Conservation (phyloP, 2,797 vertebrate species). For the Xiphophorus birchmanni region DNA sequence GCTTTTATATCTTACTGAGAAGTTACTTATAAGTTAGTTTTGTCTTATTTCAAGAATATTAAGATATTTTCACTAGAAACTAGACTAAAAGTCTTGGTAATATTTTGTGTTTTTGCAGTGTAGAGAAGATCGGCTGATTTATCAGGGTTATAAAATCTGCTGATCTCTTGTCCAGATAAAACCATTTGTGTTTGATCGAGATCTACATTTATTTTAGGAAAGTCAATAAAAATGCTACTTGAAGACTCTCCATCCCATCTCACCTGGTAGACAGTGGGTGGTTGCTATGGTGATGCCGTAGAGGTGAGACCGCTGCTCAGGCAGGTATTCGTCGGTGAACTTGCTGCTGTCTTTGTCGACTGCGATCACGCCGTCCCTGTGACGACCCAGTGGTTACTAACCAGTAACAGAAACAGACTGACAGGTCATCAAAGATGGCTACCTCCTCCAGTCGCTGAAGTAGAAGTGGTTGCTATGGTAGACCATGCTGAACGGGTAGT, state of each 20-base stretch:
- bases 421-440: neutral
- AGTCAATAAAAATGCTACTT: neutral
- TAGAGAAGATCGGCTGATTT: too few species aligned
- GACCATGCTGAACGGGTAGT: conserved; percentile 94
- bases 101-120: too few species aligned
- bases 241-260: conserved; percentile 6
- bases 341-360: conserved; percentile 85
- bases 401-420: neutral
- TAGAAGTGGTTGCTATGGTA: conserved; percentile 92
- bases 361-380: conserved; percentile 92
- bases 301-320: conserved; percentile 94
- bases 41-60: too few species aligned
- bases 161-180: neutral
- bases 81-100: too few species aligned
- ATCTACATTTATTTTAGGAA: neutral
- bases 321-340: conserved; percentile 91
- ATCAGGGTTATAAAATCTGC: neutral
- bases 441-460: conserved; percentile 98
- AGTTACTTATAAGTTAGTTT: too few species aligned
- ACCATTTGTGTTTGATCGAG: neutral
- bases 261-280: conserved; percentile 91
- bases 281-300: conserved; percentile 94
- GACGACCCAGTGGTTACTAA: conserved; percentile 7
- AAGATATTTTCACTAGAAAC: too few species aligned
- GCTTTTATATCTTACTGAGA: too few species aligned